Base-by-base conservation (phyloP, 2,888 invertebrate genomes). In the Yponomeuta cagnagella region DNA sequence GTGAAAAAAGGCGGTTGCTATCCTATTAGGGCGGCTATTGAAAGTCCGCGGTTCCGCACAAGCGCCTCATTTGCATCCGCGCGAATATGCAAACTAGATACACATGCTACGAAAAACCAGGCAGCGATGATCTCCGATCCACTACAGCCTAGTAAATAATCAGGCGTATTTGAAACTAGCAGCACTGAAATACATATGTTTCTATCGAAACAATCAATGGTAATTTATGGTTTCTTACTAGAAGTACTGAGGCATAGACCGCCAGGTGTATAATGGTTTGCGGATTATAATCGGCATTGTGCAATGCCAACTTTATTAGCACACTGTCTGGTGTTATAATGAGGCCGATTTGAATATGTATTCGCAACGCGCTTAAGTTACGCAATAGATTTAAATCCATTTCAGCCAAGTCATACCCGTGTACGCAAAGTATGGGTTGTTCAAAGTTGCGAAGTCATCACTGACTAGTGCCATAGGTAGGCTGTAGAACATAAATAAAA, bases 261-360 rank as follows among this genome's bases (percentile, higher is more conserved):
- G 8, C 52, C 52, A 58, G 15, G 2, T 15, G 15, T 4, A 58
- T 5, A 58, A 15, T 58, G 4, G 52, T 8, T 58, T 58, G 52
- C 15, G 12, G 52, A 52, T 58, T 58, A 1, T 69, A 71, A 71
- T 71, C 63, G 69, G 10, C 8, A 70, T 71, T 71, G 63, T 66
- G 69, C 71, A 71, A 71, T 71, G 52, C 63, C 48, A 70, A 64
- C 70, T 31, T 43, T 65, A 70, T 70, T 70, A 70, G 23, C 70
- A 70, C 70, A 70, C 58, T 58, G 69, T 71, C 68, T 71, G 65
- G 69, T 71, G 66, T 71, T 71, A 71, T 71, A 69, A 69, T 65
- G 69, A 15, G 48, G 68, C 30, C 43, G 37, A 64, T 71, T 71
- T 71, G 69, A 69, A 71, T 71, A 71, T 71, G 33, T 52, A 43